Base-by-base conservation (phyloP, 2,113 vertebrate genomes). In the Boleophthalmus pectinirostris region DNA sequence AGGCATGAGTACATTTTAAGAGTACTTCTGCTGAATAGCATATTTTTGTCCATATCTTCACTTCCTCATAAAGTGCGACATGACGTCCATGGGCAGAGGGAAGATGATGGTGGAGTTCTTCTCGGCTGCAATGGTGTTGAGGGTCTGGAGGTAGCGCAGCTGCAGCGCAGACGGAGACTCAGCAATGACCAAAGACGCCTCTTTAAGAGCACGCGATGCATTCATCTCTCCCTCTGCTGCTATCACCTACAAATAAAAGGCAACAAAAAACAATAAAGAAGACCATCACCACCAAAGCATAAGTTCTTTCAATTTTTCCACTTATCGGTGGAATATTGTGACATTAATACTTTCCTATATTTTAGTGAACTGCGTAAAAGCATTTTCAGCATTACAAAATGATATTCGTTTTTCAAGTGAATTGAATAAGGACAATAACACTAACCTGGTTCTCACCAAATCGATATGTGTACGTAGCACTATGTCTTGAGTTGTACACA, bases 61-160 rank as follows among this genome's bases (percentile, higher is more conserved):
- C 70, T 93, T 94, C 29, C 70, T 66, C 57, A 94, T 75, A 10
- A 95, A 93, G 77, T 85, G 92, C 49, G 88, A 84, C 0, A 97
- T 74, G 0, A 97, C 2, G 18, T 96, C 94, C 66, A 97, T 91
- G 69, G 96, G 96, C 81, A 98, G 88, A 54, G 95, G 95, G 84
- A 98, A 97, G 79, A 97, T 88, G 56, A 97, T 96, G 58, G 96
- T 97, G 78, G 95, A 98, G 87, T 97, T 97, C 89, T 97, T 96
- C 90, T 96, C 93, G 0, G 94, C 87, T 25, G 96, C 96, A 1
- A 98, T 93, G 1, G 94, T 93, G 85, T 70, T 92, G 66, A 96
- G 89, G 0, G 94, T 95, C 87, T 97, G 96, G 70, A 98, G 90
- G 91, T 96, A 97, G 51, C 90, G 89, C 54, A 97, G 94, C 65